Conservation (phyloP, 2,888 invertebrate species). For the Pyrocoelia pectoralis region DNA sequence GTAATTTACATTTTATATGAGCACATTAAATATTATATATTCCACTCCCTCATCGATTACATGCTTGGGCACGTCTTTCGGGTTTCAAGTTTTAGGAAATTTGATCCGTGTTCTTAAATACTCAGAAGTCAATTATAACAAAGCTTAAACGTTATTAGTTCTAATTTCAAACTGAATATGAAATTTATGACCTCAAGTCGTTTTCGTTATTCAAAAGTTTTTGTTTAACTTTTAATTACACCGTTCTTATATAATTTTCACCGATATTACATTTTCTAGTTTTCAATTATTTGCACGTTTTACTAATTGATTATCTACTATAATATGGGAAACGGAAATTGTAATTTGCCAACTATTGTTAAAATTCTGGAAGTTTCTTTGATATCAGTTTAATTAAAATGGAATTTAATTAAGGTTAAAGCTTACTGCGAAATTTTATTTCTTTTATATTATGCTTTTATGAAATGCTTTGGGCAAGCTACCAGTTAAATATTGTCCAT, state of each 20-base stretch:
- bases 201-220: background rate
- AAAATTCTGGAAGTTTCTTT: background rate
- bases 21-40: constrained; percentile 1
- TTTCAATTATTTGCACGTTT: background rate
- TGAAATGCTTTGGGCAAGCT: background rate
- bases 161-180: constrained; percentile 18
- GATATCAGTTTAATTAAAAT: constrained; percentile 1
- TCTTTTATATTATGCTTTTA: background rate
- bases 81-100: constrained; percentile 13
- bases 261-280: background rate
- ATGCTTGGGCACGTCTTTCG: constrained; percentile 1
- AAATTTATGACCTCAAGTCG: constrained; percentile 13
- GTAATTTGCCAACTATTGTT: background rate
- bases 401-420: constrained; percentile 1
- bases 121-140: constrained; percentile 14
- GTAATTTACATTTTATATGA: constrained; percentile 8
- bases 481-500: too few relatives aligned
- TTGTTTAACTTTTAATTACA: background rate
- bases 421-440: background rate
- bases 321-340: background rate
- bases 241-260: too few relatives aligned
- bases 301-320: constrained; percentile 1
- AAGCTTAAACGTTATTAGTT: constrained; percentile 14
- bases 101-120: constrained; percentile 3
- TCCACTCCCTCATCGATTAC: constrained; percentile 1